Base-by-base conservation (phyloP, 2,113 vertebrate genomes). In the Eidolon helvum region DNA sequence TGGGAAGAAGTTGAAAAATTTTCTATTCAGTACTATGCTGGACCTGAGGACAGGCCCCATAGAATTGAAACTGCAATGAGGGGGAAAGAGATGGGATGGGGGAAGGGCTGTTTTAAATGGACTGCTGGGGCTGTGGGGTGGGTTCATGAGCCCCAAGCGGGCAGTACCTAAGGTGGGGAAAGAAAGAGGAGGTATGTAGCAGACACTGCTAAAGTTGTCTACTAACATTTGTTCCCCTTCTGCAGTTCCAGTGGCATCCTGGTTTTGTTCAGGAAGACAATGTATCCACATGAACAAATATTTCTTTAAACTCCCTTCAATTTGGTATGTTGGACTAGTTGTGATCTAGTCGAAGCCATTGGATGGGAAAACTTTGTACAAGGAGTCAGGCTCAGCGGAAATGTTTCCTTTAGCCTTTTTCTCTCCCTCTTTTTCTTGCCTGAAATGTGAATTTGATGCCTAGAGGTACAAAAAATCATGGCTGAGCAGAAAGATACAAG, bases 281-380 rank as follows among this genome's bases (percentile, higher is more conserved):
- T 16, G 26, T 18, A 7, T 7, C 19, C 72, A 53, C 2, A 33
- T 87, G 7, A 38, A 63, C 45, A 22, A 35, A 40, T 53, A 18
- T 35, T 61, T 53, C 82, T 71, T 91, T 63, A 69, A 28, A 59
- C 24, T 91, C 48, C 53, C 75, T 48, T 75, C 18, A 33, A 26
- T 14, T 40, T 87, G 12, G 9, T 61, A 43, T 28, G 40, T 53
- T 57, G 61, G 61, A 63, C 53, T 53, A 1, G 0, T 22, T 86
- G 28, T 53, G 40, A 28, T 55, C 61, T 78, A 16, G 6, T 8
- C 63, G 50, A 75, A 83, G 28, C 80, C n/a, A 3, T 9, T 57
- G 55, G 38, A 38, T 71, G 43, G 38, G 77, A 40, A 91, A 92
- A 40, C 35, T 78, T 69, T 75, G 35, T 80, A 35, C 87, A 94